phyloP scores from a whole-genome alignment of 2,888 invertebrate genomes.

The Plemyria rubiginata region DNA sequence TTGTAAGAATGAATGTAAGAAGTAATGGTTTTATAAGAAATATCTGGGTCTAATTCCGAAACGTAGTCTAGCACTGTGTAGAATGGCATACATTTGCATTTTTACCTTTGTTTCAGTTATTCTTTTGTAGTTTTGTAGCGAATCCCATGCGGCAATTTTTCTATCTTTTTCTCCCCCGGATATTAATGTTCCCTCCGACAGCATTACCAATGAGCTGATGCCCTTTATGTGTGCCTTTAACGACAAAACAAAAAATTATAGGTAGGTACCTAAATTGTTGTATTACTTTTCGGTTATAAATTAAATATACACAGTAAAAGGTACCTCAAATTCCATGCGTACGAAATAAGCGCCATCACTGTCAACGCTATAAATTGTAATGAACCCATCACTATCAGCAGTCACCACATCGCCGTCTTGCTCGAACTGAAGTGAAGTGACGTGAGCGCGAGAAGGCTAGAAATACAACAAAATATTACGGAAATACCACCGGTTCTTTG shows the following conservation, averaged over 20 bases:
- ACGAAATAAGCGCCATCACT: slow-evolving; percentile 95
- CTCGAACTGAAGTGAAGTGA: slow-evolving; percentile 95
- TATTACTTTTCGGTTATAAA: too few relatives aligned
- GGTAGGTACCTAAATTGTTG: too few relatives aligned
- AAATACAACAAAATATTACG: slow-evolving; percentile 20
- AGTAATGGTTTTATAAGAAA: neutral
- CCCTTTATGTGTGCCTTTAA: slow-evolving; percentile 92
- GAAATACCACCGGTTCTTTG: slow-evolving; percentile 30
- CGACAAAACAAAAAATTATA: slow-evolving; percentile 6
- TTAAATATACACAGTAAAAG: too few relatives aligned
- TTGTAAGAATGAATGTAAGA: too few relatives aligned
- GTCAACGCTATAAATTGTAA: slow-evolving; percentile 95
- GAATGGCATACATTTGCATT: neutral
- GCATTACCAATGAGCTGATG: slow-evolving; percentile 93
- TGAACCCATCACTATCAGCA: slow-evolving; percentile 96
- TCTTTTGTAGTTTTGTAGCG: slow-evolving; percentile 94
- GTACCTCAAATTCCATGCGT: slow-evolving; percentile 93
- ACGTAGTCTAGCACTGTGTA: too few relatives aligned
- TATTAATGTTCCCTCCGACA: slow-evolving; percentile 95
- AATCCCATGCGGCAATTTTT: slow-evolving; percentile 96
- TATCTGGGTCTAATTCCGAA: neutral
- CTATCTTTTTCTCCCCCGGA: slow-evolving; percentile 96
- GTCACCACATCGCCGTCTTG: slow-evolving; percentile 96
- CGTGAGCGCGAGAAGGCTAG: slow-evolving; percentile 92
- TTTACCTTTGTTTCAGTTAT: slow-evolving; percentile 94